Base-by-base conservation (phyloP, 2,888 invertebrate species). In the Standfussiana lucernea region DNA sequence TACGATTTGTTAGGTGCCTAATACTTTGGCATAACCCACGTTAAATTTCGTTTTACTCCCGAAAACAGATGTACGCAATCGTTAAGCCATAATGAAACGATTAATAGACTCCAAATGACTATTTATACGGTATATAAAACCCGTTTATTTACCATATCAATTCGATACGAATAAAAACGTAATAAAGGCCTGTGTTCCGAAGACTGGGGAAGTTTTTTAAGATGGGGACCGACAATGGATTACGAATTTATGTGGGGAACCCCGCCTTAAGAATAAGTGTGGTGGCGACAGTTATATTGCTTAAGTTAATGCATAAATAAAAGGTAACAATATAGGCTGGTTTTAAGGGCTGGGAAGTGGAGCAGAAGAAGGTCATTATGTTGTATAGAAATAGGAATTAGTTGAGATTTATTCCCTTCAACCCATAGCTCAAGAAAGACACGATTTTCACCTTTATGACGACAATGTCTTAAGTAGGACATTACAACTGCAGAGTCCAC, bases 261-360 rank as follows among this genome's bases (percentile, higher is more conserved):
- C 40, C 72, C 65, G 82, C 72, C 71, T 68, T 69, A 61, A 79
- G 80, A 86, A 89, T 89, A 90, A 91, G 90, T 91, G 92, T 92
- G 92, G 87, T 88, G 89, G 89, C 89, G 95, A 94, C 94, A 93
- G 93, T 92, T 94, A 93, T 95, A 96, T 95, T 94, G 95, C 92
- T 88, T 93, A 96, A 96, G 93, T 96, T 95, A 95, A 95, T 94
- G 93, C 95, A 96, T 96, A 96, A 95, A 96, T 96, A 96, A 94
- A 94, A 93, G 93, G 94, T 92, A 93, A 95, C 95, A 95, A 95
- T 94, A 92, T 94, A 94, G 90, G 91, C 87, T 79, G 90, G 82
- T 35, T 72, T 66, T 72, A 65, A 73, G 70, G 53, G 82, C 32
- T 40, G 24, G 32, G 61, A 40, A 70, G 50, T 37, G 61, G 65